phyloP scores from a whole-genome alignment of 2,888 invertebrate genomes.

The Zelleria hepariella region DNA sequence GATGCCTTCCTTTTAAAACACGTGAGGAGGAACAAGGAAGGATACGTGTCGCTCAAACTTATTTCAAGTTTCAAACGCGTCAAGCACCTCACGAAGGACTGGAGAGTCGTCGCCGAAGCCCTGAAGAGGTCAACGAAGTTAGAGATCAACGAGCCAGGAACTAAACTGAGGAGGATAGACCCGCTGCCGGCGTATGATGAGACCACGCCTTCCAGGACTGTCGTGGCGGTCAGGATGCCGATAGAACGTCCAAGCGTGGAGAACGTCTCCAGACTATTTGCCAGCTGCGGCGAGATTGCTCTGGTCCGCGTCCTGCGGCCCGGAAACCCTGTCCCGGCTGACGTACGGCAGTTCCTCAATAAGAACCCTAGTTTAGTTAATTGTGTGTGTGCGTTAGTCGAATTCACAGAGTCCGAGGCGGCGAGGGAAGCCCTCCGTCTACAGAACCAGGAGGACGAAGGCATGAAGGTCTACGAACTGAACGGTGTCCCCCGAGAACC shows the following conservation, averaged over 20 bases:
- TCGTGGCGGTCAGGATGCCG: slow-evolving; percentile 89
- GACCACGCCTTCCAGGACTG: slow-evolving; percentile 91
- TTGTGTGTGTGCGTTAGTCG: slow-evolving; percentile 90
- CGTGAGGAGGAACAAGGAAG: slow-evolving; percentile 94
- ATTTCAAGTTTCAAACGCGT: slow-evolving; percentile 96
- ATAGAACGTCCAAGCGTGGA: slow-evolving; percentile 89
- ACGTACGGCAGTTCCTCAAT: slow-evolving; percentile 90
- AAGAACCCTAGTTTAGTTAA: slow-evolving; percentile 91
- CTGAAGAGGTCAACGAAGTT: slow-evolving; percentile 82
- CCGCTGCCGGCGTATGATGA: slow-evolving; percentile 92
- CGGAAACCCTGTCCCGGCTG: slow-evolving; percentile 91
- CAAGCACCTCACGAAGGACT: slow-evolving; percentile 94
- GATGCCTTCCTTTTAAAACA: slow-evolving; percentile 96
- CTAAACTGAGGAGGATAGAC: slow-evolving; percentile 88
- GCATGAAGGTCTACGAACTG: slow-evolving; percentile 83
- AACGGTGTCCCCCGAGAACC: slow-evolving; percentile 80
- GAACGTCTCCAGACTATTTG: slow-evolving; percentile 91
- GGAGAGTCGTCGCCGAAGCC: slow-evolving; percentile 92
- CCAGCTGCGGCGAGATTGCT: slow-evolving; percentile 90
- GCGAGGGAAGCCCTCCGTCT: slow-evolving; percentile 86
- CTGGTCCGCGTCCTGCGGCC: slow-evolving; percentile 89
- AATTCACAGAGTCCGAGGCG: slow-evolving; percentile 89
- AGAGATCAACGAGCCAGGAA: slow-evolving; percentile 91
- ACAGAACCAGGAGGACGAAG: slow-evolving; percentile 68
- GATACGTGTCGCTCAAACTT: slow-evolving; percentile 93